Evolutionary conservation across 2,113 vertebrate species (phyloP).

Genomic region (Potamarius usumacintae): DNA sequence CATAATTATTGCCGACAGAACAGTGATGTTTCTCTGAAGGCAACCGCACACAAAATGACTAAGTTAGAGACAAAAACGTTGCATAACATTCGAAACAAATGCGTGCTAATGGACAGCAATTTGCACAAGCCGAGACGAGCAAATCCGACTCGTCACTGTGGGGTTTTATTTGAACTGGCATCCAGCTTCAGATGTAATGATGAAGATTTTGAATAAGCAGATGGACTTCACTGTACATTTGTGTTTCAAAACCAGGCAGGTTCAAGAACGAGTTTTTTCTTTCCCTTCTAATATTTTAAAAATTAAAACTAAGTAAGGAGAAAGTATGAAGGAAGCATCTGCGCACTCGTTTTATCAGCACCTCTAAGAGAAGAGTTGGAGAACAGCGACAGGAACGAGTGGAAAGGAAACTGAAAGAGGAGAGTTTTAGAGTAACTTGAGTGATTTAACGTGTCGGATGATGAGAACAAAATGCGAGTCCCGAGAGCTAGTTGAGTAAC

Average conservation of each 20-base stretch:
- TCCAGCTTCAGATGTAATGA: not conserved
- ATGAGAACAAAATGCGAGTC: constrained; percentile 73
- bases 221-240: not conserved
- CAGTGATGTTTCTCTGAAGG: not conserved
- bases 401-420: constrained; percentile 8
- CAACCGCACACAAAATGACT: not conserved
- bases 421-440: constrained; percentile 64
- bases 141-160: not conserved
- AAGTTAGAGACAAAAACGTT: not conserved
- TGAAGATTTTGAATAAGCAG: not conserved
- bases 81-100: not conserved
- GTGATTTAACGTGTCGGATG: constrained; percentile 75
- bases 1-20: not conserved
- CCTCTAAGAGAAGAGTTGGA: not conserved
- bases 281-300: not conserved
- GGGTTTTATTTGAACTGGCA: not conserved
- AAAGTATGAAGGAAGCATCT: not conserved
- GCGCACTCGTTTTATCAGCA: not conserved
- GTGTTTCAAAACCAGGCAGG: constrained; percentile 20
- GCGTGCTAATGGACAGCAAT: not conserved
- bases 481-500: constrained; percentile 67
- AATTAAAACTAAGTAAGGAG: not conserved
- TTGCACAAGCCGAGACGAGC: not conserved
- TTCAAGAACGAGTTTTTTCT: not conserved
- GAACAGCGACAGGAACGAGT: not conserved